Evolutionary conservation across 2,113 vertebrate species (phyloP).

Genomic region (Catharus minimus): DNA sequence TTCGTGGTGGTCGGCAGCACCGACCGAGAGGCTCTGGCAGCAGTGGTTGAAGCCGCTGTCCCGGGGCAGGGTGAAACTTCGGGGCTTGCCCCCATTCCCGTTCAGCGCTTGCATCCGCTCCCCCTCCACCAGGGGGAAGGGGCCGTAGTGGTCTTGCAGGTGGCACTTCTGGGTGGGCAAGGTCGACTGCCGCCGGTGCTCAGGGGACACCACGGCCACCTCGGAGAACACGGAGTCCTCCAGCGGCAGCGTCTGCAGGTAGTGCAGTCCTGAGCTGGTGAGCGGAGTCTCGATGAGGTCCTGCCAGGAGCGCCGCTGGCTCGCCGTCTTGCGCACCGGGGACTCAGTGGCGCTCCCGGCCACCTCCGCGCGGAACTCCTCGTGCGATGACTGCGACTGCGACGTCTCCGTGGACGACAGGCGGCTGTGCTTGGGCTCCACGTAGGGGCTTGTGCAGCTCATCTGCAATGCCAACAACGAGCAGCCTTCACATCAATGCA

Average conservation of each 20-base stretch:
- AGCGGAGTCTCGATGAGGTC: constrained; percentile 97
- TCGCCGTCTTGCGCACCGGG: constrained; percentile 90
- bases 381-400: constrained; percentile 94
- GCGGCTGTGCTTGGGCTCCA: constrained; percentile 90
- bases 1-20: constrained; percentile 80
- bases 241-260: constrained; percentile 92
- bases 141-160: constrained; percentile 92
- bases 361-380: constrained; percentile 91
- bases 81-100: constrained; percentile 87
- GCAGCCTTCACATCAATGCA: not conserved
- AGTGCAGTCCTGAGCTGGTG: constrained; percentile 95
- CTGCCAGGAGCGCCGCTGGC: constrained; percentile 96
- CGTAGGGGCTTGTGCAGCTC: constrained; percentile 88
- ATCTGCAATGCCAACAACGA: constrained; percentile 66
- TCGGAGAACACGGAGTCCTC: constrained; percentile 96
- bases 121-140: constrained; percentile 85
- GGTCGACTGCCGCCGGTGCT: constrained; percentile 91
- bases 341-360: constrained; percentile 85
- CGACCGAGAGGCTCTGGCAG: constrained; percentile 82
- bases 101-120: constrained; percentile 77
- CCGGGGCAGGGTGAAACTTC: constrained; percentile 95
- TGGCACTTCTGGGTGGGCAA: constrained; percentile 93
- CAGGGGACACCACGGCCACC: constrained; percentile 80
- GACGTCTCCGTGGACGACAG: constrained; percentile 96
- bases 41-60: constrained; percentile 92